These are phyloP conservation scores for Tangara arthus DNA, from an alignment of 2,797 vertebrate genomes.

Conservation along the genomic window DNA sequence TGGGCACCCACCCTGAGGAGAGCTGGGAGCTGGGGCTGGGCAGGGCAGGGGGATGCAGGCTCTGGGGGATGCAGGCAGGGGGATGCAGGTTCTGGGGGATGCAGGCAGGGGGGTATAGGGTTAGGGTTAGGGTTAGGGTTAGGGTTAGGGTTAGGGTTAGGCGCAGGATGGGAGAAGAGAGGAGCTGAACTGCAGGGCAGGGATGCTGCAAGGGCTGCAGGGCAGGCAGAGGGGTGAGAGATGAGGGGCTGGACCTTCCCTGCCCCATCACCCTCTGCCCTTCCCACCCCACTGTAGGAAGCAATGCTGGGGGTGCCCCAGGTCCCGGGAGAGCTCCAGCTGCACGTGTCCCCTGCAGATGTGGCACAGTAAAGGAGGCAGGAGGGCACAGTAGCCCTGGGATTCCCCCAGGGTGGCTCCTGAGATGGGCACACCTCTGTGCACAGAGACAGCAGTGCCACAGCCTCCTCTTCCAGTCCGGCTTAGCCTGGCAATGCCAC, in stretches of 20 bases:
- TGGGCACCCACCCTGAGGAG: background rate
- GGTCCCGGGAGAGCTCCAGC: background rate
- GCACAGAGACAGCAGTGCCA: background rate
- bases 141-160: too few relatives aligned
- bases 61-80: background rate
- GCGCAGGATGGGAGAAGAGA: background rate
- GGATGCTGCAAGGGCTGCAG: background rate
- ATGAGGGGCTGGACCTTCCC: background rate
- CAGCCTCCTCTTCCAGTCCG: background rate
- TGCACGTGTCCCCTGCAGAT: background rate
- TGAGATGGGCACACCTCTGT: fast-evolving
- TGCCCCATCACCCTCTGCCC: background rate
- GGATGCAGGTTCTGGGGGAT: background rate
- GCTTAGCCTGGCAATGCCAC: background rate
- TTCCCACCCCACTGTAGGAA: background rate
- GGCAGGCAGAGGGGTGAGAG: background rate
- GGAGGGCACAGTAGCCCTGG: fast-evolving
- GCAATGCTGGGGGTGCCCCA: background rate
- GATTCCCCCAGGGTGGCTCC: background rate
- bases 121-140: too few relatives aligned
- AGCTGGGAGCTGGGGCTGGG: background rate
- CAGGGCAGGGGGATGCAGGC: background rate
- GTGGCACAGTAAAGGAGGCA: background rate
- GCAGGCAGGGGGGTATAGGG: too few relatives aligned
- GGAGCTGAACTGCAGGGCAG: background rate